Base-by-base conservation (phyloP, 2,113 vertebrate genomes). In the Epinephelus lanceolatus region DNA sequence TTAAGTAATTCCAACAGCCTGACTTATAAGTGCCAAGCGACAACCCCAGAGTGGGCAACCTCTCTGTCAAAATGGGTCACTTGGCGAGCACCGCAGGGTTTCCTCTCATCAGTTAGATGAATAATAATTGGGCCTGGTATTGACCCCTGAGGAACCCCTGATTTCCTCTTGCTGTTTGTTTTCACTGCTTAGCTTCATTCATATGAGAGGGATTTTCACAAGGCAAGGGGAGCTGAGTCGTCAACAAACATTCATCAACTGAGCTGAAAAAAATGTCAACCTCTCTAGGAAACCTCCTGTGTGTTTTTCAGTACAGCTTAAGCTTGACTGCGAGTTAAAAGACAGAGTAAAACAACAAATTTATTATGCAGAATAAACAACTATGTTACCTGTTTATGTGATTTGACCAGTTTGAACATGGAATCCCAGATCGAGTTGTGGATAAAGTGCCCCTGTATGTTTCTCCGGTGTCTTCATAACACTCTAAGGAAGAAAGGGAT, bases 381-480 rank as follows among this genome's bases (percentile, higher is more conserved):
- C 4, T 42, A 52, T 42, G 6, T 78, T 94, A 96, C 95, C 95
- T 95, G 92, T 94, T 94, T 62, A 92, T 94, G 77, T 95, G 93
- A 89, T 96, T 95, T 53, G 97, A 95, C 98, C 98, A 99, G 83
- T 96, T 93, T 23, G 97, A 96, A 89, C 98, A 99, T 17, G 95
- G 96, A 84, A 99, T 94, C 65, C 97, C 97, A n/a, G 96, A 98
- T 89, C 98, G 95, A 79, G 98, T 99, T 89, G 94, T 97, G 68
- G 98, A 97, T 76, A 98, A 91, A 87, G 92, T 96, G 9, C 98
- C 98, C 91, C 96, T 95, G 74, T 99, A 99, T 62, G 83, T 95
- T 88, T 96, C 96, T 42, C 98, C 98, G 86, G 94, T 97, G 62
- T 96, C 97, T 92, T 96, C 95, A 73, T 98, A 99, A 93, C 98